Percentiles rank a stretch among this genome's conserved stretches.
Evolutionary conservation across 1,140 invertebrate genomes (phyloP).

Genomic region (Drosophila fuyamai): DNA sequence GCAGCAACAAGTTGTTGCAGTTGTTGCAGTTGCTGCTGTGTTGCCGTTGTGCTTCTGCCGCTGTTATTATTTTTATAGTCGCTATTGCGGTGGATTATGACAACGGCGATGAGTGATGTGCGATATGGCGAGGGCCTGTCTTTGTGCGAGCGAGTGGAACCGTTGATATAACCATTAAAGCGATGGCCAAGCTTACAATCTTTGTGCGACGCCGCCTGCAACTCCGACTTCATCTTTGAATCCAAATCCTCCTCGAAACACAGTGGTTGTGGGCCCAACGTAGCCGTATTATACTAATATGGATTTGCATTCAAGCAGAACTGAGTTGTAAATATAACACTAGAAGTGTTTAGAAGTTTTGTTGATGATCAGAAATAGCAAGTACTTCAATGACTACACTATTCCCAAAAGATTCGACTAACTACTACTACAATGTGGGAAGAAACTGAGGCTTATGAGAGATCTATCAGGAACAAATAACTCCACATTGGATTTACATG

Average conservation of each 20-base stretch:
- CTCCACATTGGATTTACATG: no score
- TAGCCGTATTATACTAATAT: not conserved
- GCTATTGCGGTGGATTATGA: slow-evolving; percentile 62
- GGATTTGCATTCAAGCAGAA: no score
- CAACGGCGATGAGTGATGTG: slow-evolving; percentile 48
- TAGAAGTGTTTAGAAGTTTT: no score
- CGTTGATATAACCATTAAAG: slow-evolving; percentile 60
- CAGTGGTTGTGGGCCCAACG: slow-evolving; percentile 1
- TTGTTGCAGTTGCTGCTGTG: slow-evolving; percentile 37
- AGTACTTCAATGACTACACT: not conserved
- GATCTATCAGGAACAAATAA: no score
- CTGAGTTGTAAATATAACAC: no score
- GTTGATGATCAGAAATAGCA: not conserved
- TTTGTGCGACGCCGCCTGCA: slow-evolving; percentile 23
- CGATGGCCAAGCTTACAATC: slow-evolving; percentile 54
- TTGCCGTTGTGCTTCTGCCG: slow-evolving; percentile 26
- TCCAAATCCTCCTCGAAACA: slow-evolving; percentile 2
- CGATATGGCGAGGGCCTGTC: slow-evolving; percentile 6
- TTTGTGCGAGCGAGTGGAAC: slow-evolving; percentile 13
- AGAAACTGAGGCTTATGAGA: no score
- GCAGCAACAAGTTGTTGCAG: slow-evolving; percentile 59
- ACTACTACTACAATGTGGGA: no score
- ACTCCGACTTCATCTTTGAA: slow-evolving; percentile 21
- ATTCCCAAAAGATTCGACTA: no score
- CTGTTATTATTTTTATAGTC: slow-evolving; percentile 21